Evolutionary conservation across 2,888 invertebrate genomes (phyloP), one percentile per base, ranked within the genome.

Genomic region (Galeopsomyia nigrocyanea): DNA sequence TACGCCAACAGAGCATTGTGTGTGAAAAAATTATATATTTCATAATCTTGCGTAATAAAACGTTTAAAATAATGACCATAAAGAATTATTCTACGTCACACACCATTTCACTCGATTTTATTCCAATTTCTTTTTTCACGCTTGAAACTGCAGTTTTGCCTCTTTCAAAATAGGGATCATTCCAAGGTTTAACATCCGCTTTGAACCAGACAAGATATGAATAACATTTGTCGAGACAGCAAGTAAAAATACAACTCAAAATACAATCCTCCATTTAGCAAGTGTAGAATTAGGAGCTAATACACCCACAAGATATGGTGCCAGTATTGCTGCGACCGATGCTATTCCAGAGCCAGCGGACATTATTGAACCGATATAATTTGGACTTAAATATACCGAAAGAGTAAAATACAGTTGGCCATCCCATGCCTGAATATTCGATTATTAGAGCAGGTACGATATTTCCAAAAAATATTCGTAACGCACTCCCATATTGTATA

Each of bases 161-260:
- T 55, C 2, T 76, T 1, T 80, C 14, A 46, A 81, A 83, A 9
- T 89, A 83, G 0, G 90, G 88, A 76, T 92, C 90, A 79, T 95
- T 93, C 93, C 94, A 95, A 81, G 90, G 89, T 74, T 93, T 91
- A 56, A 92, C 90, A 53, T 94, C 92, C 0, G 93, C 94, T 76
- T 92, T 91, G 0, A 92, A 94, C 82, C 90, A 93, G 7, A n/a
- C n/a, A 92, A 65, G 3, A 83, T 92, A 95, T 10, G 94, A 80
- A 94, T 80, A 0, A 92, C 51, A 80, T 93, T 93, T 1, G 94
- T 92, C 0, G 90, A 72, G 0, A 90, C 84, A 73, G 95, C 89
- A 2, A 95, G 89, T 0, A 82, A 91, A 10, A 93, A 89, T 56
- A 94, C 91, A 49, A 95, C 91, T 93, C 94, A 94, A 84, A 95